A percentile compares a stretch with the other conserved stretches of the same genome.
These are phyloP conservation scores for Callionymus lyra DNA, from an alignment of 2,113 vertebrate genomes.

Conservation along the genomic window DNA sequence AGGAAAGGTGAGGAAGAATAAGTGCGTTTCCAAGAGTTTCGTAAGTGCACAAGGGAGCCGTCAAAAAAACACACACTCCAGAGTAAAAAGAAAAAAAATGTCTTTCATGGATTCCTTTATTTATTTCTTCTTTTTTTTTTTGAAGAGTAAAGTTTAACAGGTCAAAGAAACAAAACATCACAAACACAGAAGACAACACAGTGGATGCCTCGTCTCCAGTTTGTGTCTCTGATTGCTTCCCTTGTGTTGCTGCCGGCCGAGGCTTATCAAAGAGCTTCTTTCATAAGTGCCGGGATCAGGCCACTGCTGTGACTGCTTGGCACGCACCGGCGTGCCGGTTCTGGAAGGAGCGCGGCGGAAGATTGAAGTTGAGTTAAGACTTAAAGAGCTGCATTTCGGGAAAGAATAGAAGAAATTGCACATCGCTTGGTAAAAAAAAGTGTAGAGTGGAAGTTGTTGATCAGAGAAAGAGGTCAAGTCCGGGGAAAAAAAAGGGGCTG, in stretches of 20 bases:
- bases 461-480: conserved; percentile 5
- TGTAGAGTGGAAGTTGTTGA: no score
- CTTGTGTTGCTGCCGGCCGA: conserved; percentile 55
- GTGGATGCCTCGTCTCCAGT: conserved; percentile 47
- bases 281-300: conserved; percentile 64
- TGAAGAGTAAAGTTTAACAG: conserved; percentile 44
- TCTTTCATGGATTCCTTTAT: conserved; percentile 30
- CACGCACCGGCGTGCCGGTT: conserved; percentile 50
- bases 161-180: conserved; percentile 56
- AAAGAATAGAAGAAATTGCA: no score
- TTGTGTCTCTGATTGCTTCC: conserved; percentile 63
- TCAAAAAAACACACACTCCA: conserved; percentile 26
- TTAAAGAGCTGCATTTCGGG: no score
- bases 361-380: no score
- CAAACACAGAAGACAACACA: conserved; percentile 41
- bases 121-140: conserved; percentile 26
- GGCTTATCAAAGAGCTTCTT: conserved; percentile 64
- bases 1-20: conserved; percentile 35
- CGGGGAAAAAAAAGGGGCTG: conserved; percentile 18
- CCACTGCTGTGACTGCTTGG: conserved; percentile 60
- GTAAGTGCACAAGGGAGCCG: conserved; percentile 41
- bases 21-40: conserved; percentile 43
- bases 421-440: no score
- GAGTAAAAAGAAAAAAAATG: conserved; percentile 15
- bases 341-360: conserved; percentile 24